Base-by-base conservation (phyloP, 2,888 invertebrate genomes). In the Frankliniella fusca region DNA sequence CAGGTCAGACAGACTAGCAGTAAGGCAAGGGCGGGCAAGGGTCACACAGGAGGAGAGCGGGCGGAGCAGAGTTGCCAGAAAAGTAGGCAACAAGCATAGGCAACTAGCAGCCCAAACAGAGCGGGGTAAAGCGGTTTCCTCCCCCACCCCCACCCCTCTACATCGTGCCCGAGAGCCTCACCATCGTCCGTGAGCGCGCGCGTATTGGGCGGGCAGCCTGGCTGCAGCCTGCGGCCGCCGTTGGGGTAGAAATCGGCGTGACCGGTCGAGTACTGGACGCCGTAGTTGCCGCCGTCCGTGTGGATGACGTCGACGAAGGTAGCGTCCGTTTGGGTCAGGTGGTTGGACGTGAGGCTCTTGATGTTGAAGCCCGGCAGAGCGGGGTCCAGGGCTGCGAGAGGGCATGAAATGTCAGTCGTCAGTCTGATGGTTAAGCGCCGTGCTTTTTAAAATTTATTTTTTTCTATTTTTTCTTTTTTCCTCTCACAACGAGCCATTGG, bases 191-290 rank as follows among this genome's bases (percentile, higher is more conserved):
- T 89, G n/a, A 90, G 88, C 2, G 90, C 85, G 0, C 89, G 90
- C 0, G 90, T 89, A 82, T 90, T 90, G 48, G 89, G 87, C 0
- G 91, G 91, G 84, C 92, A 92, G 0, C 92, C 92, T 0, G 92
- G 92, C 84, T 92, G 92, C n/a, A 89, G 86, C 82, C 90, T 89
- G 85, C 89, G 90, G 0, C 92, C 92, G 0, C 90, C 90, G 84
- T 92, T 92, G 0, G 92, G 92, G 92, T 92, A 92, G 87, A 92
- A 92, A 85, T 92, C 92, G 0, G 88, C 91, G 0, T 91, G 91
- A 0, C 91, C 92, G 0, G 91, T 91, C 23, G 88, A 86, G 0
- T 90, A 89, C 0, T 91, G 91, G 0, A 91, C 91, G 0, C 92
- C 92, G 83, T 91, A 92, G 0, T 90, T 88, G 49, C 92, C 91